These are phyloP conservation scores for Phrynocephalus forsythii DNA, from an alignment of 2,797 vertebrate genomes.

Conservation along the genomic window DNA sequence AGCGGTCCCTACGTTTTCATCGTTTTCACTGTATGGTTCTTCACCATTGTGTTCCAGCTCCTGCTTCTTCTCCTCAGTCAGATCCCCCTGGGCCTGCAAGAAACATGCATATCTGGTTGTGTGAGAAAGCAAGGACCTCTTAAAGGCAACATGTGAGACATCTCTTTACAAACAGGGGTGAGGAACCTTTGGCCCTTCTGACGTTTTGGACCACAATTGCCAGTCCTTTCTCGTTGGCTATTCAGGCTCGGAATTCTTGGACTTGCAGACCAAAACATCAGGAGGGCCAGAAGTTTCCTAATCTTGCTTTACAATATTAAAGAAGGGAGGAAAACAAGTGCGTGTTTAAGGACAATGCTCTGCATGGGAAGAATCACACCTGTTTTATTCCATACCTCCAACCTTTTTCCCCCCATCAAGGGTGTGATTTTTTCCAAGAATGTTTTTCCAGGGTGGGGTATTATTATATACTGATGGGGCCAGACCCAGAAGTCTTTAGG, in stretches of 20 bases:
- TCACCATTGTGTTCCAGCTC: constrained; percentile 85
- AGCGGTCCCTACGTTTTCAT: constrained; percentile 82
- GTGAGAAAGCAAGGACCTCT: background rate
- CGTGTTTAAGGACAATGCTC: too few relatives aligned
- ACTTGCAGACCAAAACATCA: too few relatives aligned
- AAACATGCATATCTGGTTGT: constrained; percentile 20
- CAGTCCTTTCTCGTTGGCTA: too few relatives aligned
- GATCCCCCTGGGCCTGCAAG: constrained; percentile 89
- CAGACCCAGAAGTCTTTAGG: background rate
- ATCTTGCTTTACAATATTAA: too few relatives aligned
- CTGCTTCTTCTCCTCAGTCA: constrained; percentile 87
- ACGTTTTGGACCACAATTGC: too few relatives aligned
- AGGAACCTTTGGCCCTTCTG: too few relatives aligned
- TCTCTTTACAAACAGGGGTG: too few relatives aligned
- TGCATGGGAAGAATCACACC: background rate
- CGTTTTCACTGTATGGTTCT: constrained; percentile 90
- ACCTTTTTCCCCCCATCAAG: background rate
- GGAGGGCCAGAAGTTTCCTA: too few relatives aligned
- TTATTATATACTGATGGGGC: background rate
- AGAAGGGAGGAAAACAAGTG: too few relatives aligned
- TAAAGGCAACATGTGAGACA: too few relatives aligned
- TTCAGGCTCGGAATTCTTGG: too few relatives aligned
- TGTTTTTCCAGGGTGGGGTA: too few relatives aligned
- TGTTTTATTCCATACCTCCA: background rate
- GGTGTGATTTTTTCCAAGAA: background rate